Percentiles rank a stretch among this genome's conserved stretches.
Evolutionary conservation across 2,797 vertebrate species (phyloP).

Genomic region (Microctenopoma steveboyesi): DNA sequence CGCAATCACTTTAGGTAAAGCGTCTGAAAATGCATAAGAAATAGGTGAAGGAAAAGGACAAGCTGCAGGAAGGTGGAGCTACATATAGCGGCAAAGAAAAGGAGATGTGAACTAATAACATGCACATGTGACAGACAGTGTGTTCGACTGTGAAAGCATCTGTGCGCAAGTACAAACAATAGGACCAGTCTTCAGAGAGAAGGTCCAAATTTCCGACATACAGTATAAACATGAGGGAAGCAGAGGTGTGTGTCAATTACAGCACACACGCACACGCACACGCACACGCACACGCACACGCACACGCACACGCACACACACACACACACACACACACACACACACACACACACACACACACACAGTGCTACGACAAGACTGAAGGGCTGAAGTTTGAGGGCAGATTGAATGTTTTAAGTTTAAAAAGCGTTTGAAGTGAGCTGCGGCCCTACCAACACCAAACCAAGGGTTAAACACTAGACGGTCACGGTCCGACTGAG

Average conservation of each 20-base stretch:
- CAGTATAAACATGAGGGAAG: slow-evolving; percentile 10
- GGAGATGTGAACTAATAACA: slow-evolving; percentile 46
- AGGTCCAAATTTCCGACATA: slow-evolving; percentile 28
- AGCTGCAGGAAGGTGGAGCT: slow-evolving; percentile 34
- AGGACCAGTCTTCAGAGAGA: slow-evolving; percentile 6
- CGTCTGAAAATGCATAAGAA: slow-evolving; percentile 24
- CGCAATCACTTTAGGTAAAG: slow-evolving; percentile 19
- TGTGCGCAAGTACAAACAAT: background rate
- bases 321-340: background rate
- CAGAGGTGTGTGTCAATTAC: too few species aligned
- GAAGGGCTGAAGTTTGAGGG: slow-evolving; percentile 1
- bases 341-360: background rate
- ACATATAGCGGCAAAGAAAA: slow-evolving; percentile 54
- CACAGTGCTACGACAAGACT: slow-evolving; percentile 10
- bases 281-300: background rate
- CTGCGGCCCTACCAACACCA: slow-evolving; percentile 22
- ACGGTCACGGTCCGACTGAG: slow-evolving; percentile 39
- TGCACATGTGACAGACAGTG: slow-evolving; percentile 17
- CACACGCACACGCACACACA: background rate
- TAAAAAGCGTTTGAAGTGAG: slow-evolving; percentile 14
- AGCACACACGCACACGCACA: background rate
- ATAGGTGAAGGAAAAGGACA: slow-evolving; percentile 15
- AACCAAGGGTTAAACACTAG: slow-evolving; percentile 55
- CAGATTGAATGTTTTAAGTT: background rate
- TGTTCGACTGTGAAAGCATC: slow-evolving; percentile 20